Evolutionary conservation across 2,888 invertebrate species (phyloP), one percentile per base, ranked within the genome.

Genomic region (Germaria angustata): DNA sequence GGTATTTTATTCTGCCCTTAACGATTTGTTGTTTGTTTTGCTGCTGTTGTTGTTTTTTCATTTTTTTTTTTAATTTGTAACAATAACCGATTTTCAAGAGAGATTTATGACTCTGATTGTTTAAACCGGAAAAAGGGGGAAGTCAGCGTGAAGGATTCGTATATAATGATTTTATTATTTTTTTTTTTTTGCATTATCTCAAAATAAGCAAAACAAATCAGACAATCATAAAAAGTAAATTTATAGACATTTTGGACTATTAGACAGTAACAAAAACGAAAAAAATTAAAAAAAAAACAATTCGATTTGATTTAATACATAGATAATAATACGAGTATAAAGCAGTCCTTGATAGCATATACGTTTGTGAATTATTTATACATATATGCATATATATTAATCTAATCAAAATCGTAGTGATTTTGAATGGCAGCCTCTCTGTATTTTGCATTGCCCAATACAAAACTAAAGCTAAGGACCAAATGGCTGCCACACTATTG

Each of bases 71-170:
- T 36, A 66, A 57, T n/a, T 28, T 39, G 36, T 41, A 61, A 57
- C 76, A 57, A 66, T 66, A 66, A 65, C 15, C 36, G 36, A 66
- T 66, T 75, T 66, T 55, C 24, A 34, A 65, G 44, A 63, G 57
- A 59, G 66, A 76, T 76, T 76, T 76, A 76, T 59, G 66, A 68
- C 22, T 49, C 13, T 68, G 39, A 61, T 61, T 39, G 59, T 68
- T 68, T 13, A 22, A 61, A 41, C 2, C 9, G 51, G 11, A 49
- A 28, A 53, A 41, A 20, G 22, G 9, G 13, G 9, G 39, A 63
- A 32, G 2, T 24, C 28, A 5, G 11, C 6, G 13, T 44, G 44
- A 59, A 72, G 46, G 24, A 22, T 44, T 22, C n/a, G 17, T 17
- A 55, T 44, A 75, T 7, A 57, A 17, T 57, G 17, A 24, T 36